Percentiles rank a stretch among this genome's conserved stretches.
Conservation (phyloP, 2,113 vertebrate species). For the Theristicus caerulescens region DNA sequence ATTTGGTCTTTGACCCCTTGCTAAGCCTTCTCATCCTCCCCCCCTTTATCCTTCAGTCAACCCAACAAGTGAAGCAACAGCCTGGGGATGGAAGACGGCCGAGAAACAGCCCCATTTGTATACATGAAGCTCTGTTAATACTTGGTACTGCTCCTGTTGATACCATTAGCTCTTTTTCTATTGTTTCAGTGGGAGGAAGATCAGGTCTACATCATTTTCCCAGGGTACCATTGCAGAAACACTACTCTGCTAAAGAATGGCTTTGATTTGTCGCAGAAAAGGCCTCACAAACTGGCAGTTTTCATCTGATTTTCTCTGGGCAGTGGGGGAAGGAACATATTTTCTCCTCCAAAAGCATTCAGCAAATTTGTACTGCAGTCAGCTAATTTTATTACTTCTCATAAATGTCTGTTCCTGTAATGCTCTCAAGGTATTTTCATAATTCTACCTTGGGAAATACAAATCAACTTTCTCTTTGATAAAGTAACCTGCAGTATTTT, state of each 20-base stretch:
- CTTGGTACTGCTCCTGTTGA: neutral
- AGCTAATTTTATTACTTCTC: conserved; percentile 72
- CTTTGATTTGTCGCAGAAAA: neutral
- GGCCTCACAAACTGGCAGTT: conserved; percentile 7
- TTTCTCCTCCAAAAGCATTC: conserved; percentile 60
- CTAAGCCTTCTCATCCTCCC: neutral
- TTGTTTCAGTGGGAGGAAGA: neutral
- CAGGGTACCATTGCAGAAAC: neutral
- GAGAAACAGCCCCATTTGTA: neutral
- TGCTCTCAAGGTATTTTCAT: conserved; percentile 69
- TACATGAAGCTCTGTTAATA: neutral
- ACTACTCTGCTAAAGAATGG: neutral
- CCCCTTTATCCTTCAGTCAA: neutral
- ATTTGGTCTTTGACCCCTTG: neutral
- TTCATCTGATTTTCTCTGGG: conserved; percentile 31
- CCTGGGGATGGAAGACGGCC: neutral
- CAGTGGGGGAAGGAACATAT: conserved; percentile 40
- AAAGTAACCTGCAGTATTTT: conserved; percentile 67
- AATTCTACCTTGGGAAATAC: conserved; percentile 66
- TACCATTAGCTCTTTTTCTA: neutral
- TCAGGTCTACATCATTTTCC: neutral
- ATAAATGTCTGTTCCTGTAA: conserved; percentile 68
- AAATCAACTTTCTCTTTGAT: conserved; percentile 66
- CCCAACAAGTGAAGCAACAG: neutral
- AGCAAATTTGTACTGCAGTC: conserved; percentile 69